Base-by-base conservation (phyloP, 2,113 vertebrate genomes). In the Stegastes partitus region DNA sequence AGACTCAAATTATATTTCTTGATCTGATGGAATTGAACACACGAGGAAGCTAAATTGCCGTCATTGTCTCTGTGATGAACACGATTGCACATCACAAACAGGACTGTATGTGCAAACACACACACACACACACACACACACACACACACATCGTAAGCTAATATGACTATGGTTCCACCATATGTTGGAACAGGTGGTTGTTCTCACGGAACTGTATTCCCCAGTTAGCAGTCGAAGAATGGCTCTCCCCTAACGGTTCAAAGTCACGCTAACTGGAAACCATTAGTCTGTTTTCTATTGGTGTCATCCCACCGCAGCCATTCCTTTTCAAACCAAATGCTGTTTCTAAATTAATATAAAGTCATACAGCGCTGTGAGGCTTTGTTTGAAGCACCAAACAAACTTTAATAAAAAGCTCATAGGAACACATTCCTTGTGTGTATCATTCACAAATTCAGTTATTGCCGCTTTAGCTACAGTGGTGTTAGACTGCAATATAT, bases 161-260 rank as follows among this genome's bases (percentile, higher is more conserved):
- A 59, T 23, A 21, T 45, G 44, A 39, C 62, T 26, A 15, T 18
- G 37, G 14, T 1, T 2, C 26, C 18, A 37, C 57, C 78, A 82
- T 84, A 82, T 79, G 79, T 62, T 37, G 28, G 63, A 79, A 79
- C 86, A 84, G 85, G 82, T 84, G 85, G 56, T 74, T 68, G 68
- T 44, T 65, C 58, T 80, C 68, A 56, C 44, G 42, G 37, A 31
- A 21, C 22, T 50, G 45, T n/a, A 44, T 56, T 68, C 21, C 47
- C 63, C 54, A 50, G 64, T 86, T 75, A 75, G 44, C 59, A 14
- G 7, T 67, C 26, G 55, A 64, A 59, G 12, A 67, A 68, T 44
- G 34, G 5, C 9, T 77, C 25, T 51, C 8, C 21, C 11, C 21
- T 54, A 15, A 26, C 28, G 21, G 31, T 58, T 53, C 11, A 53